These are phyloP conservation scores for Cerastoderma edule DNA, from an alignment of 2,888 invertebrate genomes.

Conservation along the genomic window DNA sequence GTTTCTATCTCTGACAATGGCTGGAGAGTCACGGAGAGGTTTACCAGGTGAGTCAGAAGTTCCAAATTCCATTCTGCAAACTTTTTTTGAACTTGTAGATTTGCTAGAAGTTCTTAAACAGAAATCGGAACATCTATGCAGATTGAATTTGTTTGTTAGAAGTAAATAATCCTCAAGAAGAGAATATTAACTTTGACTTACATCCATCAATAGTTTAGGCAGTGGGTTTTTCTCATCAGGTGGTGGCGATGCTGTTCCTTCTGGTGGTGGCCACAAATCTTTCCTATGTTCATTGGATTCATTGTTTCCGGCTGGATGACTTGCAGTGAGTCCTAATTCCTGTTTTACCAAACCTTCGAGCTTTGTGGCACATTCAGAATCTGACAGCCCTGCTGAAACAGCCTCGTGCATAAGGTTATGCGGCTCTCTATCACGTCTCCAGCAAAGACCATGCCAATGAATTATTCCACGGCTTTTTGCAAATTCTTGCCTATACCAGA, in stretches of 20 bases:
- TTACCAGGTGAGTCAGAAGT: slow-evolving; percentile 26
- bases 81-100: slow-evolving; percentile 15
- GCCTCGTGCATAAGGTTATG: slow-evolving; percentile 52
- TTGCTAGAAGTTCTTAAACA: slow-evolving; percentile 4
- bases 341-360: slow-evolving; percentile 53
- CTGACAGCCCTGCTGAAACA: slow-evolving; percentile 42
- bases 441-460: slow-evolving; percentile 66
- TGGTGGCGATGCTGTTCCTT: slow-evolving; percentile 59
- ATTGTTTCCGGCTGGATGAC: slow-evolving; percentile 44
- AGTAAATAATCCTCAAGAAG: slow-evolving; percentile 55
- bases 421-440: slow-evolving; percentile 58
- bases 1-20: slow-evolving; percentile 60
- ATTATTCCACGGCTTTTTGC: slow-evolving; percentile 61
- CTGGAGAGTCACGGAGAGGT: slow-evolving; percentile 34
- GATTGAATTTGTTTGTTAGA: slow-evolving; percentile 44
- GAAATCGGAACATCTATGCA: slow-evolving; percentile 60
- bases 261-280: slow-evolving; percentile 66
- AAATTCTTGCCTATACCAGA: slow-evolving; percentile 65
- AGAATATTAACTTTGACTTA: slow-evolving; percentile 45
- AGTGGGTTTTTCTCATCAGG: slow-evolving; percentile 61
- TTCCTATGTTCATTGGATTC: slow-evolving; percentile 49
- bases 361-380: slow-evolving; percentile 41
- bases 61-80: slow-evolving; percentile 57
- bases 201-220: slow-evolving; percentile 64
- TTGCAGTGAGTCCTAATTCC: slow-evolving; percentile 55